A percentile compares a stretch with the other conserved stretches of the same genome.
phyloP scores from a whole-genome alignment of 2,797 vertebrate genomes.

The Myotis pilosus region DNA sequence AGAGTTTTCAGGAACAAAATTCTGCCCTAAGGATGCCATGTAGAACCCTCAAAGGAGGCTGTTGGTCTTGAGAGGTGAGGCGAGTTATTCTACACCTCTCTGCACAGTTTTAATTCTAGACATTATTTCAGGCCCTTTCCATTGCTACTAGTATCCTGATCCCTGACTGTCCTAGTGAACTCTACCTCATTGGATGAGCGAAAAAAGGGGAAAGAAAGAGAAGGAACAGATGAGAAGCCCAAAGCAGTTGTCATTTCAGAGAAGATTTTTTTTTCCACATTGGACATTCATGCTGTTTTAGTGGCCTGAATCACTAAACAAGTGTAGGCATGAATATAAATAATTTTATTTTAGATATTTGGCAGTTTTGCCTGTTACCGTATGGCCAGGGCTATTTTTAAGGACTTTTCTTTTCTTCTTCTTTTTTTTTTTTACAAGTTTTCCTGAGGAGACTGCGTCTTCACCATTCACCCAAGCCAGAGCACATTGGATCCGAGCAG shows the following conservation, averaged over 20 bases:
- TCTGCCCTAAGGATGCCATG: not conserved
- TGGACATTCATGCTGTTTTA: slow-evolving; percentile 37
- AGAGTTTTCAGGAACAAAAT: not conserved
- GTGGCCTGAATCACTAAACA: slow-evolving; percentile 51
- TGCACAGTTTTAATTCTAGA: not conserved
- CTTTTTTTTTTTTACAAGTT: slow-evolving; percentile 75
- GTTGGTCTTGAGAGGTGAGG: not conserved
- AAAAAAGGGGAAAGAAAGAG: not conserved
- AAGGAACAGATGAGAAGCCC: slow-evolving; percentile 26
- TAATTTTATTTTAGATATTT: slow-evolving; percentile 60
- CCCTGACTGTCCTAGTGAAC: not conserved
- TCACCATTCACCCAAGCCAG: slow-evolving; percentile 90
- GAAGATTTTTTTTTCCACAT: slow-evolving; percentile 55
- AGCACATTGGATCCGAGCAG: slow-evolving; percentile 94
- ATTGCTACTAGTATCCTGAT: not conserved
- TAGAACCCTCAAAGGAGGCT: not conserved
- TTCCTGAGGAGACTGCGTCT: slow-evolving; percentile 82
- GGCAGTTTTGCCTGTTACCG: slow-evolving; percentile 75
- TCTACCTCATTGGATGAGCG: not conserved
- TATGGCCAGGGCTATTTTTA: slow-evolving; percentile 38
- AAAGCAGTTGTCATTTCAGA: slow-evolving; percentile 57
- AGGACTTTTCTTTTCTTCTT: slow-evolving; percentile 46
- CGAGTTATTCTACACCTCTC: not conserved
- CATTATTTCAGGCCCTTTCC: not conserved
- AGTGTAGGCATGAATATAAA: slow-evolving; percentile 43